phyloP scores from a whole-genome alignment of 2,113 vertebrate genomes.

The Tachuris rubrigastra region DNA sequence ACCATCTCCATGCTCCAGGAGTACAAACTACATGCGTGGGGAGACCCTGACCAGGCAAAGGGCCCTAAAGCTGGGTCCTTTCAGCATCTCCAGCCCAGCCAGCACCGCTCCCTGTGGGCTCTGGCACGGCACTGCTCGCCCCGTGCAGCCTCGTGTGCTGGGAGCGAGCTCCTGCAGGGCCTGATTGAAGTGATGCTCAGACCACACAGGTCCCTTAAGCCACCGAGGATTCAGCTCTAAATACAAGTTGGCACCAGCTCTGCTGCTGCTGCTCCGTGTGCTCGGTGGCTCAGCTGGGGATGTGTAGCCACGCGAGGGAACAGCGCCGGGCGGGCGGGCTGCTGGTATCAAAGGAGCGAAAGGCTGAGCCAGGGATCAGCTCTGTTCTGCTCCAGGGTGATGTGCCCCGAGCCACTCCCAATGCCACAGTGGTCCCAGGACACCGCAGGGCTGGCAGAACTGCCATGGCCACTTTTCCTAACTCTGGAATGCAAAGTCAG shows the following conservation, averaged over 20 bases:
- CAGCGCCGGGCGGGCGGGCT: not conserved
- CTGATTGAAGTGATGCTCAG: not conserved
- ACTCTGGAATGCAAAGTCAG: not conserved
- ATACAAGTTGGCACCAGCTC: not conserved
- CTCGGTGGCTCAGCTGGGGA: not conserved
- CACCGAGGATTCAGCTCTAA: not conserved
- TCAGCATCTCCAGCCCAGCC: not conserved
- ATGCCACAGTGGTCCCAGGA: fast-evolving
- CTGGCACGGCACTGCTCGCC: fast-evolving
- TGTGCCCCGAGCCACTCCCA: fast-evolving
- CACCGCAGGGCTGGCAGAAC: not conserved
- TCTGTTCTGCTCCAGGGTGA: not conserved
- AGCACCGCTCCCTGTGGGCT: fast-evolving
- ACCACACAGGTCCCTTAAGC: constrained; percentile 40
- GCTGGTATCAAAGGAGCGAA: not conserved
- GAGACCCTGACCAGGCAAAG: not conserved
- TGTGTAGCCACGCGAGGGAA: constrained; percentile 27
- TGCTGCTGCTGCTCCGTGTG: not conserved
- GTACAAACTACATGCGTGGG: fast-evolving
- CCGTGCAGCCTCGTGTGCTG: not conserved
- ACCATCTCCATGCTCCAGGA: not conserved
- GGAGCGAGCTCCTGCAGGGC: not conserved
- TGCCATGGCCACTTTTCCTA: not conserved
- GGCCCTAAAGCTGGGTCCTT: fast-evolving
- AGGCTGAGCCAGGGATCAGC: not conserved